Conservation (phyloP, 92 coral and sea anemone genomes). For the Zoanthus gigantus region DNA sequence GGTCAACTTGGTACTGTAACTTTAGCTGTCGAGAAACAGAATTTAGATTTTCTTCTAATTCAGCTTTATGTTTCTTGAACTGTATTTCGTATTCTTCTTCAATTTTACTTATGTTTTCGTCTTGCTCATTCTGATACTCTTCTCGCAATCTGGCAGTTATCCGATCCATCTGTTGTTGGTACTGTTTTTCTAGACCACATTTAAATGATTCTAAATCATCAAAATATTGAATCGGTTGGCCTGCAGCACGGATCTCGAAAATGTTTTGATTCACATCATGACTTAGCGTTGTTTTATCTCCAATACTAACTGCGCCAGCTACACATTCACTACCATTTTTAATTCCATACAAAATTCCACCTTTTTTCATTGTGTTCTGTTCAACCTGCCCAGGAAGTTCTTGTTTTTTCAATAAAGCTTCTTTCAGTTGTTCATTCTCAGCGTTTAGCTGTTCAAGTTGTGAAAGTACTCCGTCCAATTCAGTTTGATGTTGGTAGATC, state of each 20-base stretch:
- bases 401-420: constrained; percentile 58
- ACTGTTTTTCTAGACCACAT: constrained; percentile 66
- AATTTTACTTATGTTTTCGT: constrained; percentile 77
- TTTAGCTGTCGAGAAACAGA: constrained; percentile 88
- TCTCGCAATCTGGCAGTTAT: constrained; percentile 78
- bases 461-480: constrained; percentile 75
- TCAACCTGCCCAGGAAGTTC: constrained; percentile 15
- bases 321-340: constrained; percentile 21
- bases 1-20: constrained; percentile 87
- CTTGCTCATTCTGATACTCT: constrained; percentile 86
- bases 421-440: constrained; percentile 74
- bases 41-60: constrained; percentile 85
- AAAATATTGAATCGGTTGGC: constrained; percentile 36
- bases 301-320: constrained; percentile 56
- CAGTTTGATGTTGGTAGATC: constrained; percentile 77
- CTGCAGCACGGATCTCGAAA: constrained; percentile 30
- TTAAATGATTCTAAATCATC: constrained; percentile 65
- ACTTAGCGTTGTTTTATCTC: constrained; percentile 46
- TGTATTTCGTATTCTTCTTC: constrained; percentile 94
- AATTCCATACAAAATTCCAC: constrained; percentile 34
- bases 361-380: constrained; percentile 1
- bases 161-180: constrained; percentile 78
- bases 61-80: constrained; percentile 84
- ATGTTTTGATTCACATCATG: constrained; percentile 23
- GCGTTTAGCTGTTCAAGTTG: constrained; percentile 76